Evolutionary conservation across 2,888 invertebrate species (phyloP), one percentile per base, ranked within the genome.

Genomic region (Habrosyne pyritoides): DNA sequence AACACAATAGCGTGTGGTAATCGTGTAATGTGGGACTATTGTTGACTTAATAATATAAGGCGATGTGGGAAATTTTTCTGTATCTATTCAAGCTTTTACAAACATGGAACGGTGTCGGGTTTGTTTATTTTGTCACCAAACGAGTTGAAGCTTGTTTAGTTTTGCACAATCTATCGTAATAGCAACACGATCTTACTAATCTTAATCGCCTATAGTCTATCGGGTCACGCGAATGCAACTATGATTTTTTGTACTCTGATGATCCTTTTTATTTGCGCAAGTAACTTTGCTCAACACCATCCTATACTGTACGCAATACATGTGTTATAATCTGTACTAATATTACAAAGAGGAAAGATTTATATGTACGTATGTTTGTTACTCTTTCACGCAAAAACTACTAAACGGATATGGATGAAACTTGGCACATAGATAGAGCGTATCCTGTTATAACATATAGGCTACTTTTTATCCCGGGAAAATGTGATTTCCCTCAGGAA

Each of bases 1-100:
- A 42, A 42, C 74, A 76, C 77, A 59, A 59, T 63, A 55, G 55
- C 63, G 61, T 80, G 81, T 77, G 68, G 79, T 77, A 84, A 83
- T 68, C 59, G 57, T 60, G 58, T 63, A 63, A 62, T 66, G 66
- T 66, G 21, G 30, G 14, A 10, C 50, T 28, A 28, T 28, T 28
- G 50, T 50, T 50, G 26, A 21, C 14, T 49, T 49, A 26, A 26
- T 26, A 49, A 24, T 24, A 49, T 49, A 3, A 28, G 49, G 0
- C 24, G 18, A 26, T 14, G 49, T 49, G 49, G 42, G 42, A 42
- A 48, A 26, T 24, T 2, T n/a, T 33, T 33, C 33, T 42, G 42
- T 42, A 42, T 42, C 42, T 42, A 42, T 8, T 42, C 8, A 8
- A 18, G 18, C 42, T 18, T 42, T 42, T 42, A 42, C 12, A 18